Percentiles rank a stretch among this genome's conserved stretches.
Conservation (phyloP, 2,113 vertebrate genomes). For the Columbina picui region DNA sequence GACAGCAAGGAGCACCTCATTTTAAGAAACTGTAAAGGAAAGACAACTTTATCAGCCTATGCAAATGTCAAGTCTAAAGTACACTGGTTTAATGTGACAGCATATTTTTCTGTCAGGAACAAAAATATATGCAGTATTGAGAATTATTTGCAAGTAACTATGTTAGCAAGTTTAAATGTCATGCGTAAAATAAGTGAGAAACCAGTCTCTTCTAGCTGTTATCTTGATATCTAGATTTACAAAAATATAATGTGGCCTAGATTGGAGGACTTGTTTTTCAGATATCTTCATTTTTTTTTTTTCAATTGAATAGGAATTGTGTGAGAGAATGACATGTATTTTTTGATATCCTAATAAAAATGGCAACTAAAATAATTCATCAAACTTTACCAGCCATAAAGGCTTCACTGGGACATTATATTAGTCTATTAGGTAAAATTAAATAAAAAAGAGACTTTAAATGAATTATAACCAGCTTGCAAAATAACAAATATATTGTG, state of each 20-base stretch:
- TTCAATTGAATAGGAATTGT: not conserved
- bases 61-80: not conserved
- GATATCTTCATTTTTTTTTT: not conserved
- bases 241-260: not conserved
- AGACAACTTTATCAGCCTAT: constrained; percentile 15
- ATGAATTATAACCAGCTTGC: constrained; percentile 73
- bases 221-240: not conserved
- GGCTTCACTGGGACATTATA: constrained; percentile 66
- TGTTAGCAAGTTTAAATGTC: not conserved
- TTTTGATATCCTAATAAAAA: constrained; percentile 62
- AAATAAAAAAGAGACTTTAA: constrained; percentile 61
- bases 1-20: not conserved
- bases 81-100: not conserved
- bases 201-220: not conserved
- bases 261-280: not conserved
- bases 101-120: not conserved
- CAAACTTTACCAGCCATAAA: constrained; percentile 62
- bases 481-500: constrained; percentile 75
- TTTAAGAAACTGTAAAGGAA: not conserved
- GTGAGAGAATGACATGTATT: not conserved
- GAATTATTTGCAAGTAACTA: constrained; percentile 4
- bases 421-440: constrained; percentile 74
- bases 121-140: not conserved
- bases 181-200: not conserved
- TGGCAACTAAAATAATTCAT: constrained; percentile 7